A percentile compares a stretch with the other conserved stretches of the same genome.
These are phyloP conservation scores for Parazoanthus atlanticus DNA, from an alignment of 92 coral and sea anemone species.

Conservation along the genomic window DNA sequence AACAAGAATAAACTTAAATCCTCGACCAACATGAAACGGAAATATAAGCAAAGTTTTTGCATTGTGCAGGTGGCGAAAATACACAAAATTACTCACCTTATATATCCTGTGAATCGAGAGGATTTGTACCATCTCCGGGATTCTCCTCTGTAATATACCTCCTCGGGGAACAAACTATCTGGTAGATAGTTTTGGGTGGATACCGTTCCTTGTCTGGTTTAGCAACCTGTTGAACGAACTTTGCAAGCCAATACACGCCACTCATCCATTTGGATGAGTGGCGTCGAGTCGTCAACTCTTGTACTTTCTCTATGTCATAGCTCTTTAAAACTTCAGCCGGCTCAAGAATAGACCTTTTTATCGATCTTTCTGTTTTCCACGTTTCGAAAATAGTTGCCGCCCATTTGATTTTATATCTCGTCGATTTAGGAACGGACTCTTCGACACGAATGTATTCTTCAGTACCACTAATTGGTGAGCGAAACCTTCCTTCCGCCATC, in stretches of 20 bases:
- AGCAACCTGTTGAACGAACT: not conserved
- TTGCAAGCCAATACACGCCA: not conserved
- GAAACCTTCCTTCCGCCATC: not conserved
- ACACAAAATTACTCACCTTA: constrained; percentile 8
- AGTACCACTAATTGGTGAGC: not conserved
- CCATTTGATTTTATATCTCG: not conserved
- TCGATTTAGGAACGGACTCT: not conserved
- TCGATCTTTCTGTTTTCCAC: not conserved
- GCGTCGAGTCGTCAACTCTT: constrained; percentile 1
- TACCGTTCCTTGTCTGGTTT: constrained; percentile 24
- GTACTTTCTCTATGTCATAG: not conserved
- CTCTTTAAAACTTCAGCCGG: not conserved
- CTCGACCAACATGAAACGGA: not conserved
- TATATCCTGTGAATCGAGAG: constrained; percentile 24
- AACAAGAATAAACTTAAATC: constrained; percentile 3
- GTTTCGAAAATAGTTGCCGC: not conserved
- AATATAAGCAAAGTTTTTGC: not conserved
- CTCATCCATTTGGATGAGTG: no score
- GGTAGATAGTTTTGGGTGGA: constrained; percentile 11
- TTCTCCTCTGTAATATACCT: constrained; percentile 5
- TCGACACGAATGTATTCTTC: not conserved
- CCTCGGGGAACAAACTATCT: constrained; percentile 3
- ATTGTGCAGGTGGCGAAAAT: constrained; percentile 16
- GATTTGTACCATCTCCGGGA: constrained; percentile 12
- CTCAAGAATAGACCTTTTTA: not conserved